Conservation (phyloP, 1,140 invertebrate species). For the Drosophila nigrodunni region DNA sequence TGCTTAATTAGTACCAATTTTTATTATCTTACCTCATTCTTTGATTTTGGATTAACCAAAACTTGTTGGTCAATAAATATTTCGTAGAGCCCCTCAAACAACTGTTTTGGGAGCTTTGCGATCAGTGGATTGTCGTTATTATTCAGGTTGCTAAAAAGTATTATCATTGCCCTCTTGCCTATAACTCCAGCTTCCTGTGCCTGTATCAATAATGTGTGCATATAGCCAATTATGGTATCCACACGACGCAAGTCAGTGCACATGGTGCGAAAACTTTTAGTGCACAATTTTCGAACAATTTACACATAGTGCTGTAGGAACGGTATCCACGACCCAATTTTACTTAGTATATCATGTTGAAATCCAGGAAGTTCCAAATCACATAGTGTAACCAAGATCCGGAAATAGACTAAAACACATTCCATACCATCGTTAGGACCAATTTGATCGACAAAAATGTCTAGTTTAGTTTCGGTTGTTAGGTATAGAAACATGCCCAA, state of each 20-base stretch:
- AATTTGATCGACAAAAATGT: slow-evolving; percentile 37
- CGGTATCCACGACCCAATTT: slow-evolving; percentile 12
- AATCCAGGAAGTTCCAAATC: slow-evolving; percentile 32
- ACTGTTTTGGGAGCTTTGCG: slow-evolving; percentile 20
- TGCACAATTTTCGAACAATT: slow-evolving; percentile 35
- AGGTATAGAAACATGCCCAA: slow-evolving; percentile 39
- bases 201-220: slow-evolving; percentile 32
- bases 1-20: not conserved
- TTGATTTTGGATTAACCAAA: slow-evolving; percentile 5
- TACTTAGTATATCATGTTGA: slow-evolving; percentile 20
- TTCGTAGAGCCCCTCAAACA: slow-evolving; percentile 13
- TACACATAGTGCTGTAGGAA: slow-evolving; percentile 24
- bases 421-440: slow-evolving; percentile 20
- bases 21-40: slow-evolving; percentile 3
- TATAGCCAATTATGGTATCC: slow-evolving; percentile 27
- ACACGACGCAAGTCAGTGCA: slow-evolving; percentile 32
- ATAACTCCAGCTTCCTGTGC: slow-evolving; percentile 24
- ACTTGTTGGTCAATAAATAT: slow-evolving; percentile 28
- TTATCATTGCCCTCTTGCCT: slow-evolving; percentile 18
- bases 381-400: slow-evolving; percentile 30
- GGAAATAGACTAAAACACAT: slow-evolving; percentile 28
- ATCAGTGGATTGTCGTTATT: slow-evolving; percentile 32
- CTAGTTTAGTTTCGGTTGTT: slow-evolving; percentile 6
- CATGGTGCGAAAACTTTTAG: slow-evolving; percentile 35
- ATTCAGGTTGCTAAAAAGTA: slow-evolving; percentile 18